Percentiles rank a stretch among this genome's conserved stretches.
Conservation (phyloP, 2,113 vertebrate species). For the Clinocottus analis region DNA sequence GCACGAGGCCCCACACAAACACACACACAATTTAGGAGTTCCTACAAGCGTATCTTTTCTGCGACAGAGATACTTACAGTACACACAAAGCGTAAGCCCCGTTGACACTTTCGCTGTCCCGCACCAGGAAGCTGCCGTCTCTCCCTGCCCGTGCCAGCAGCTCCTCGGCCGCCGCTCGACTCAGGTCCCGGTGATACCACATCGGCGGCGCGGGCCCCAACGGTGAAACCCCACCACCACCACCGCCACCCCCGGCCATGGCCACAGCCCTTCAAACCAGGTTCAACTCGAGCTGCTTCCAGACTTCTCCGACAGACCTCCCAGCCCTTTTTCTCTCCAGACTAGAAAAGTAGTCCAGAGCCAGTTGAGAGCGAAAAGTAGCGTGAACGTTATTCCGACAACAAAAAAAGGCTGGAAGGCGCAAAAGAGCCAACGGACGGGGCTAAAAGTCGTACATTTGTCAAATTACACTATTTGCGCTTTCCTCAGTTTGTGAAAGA, state of each 20-base stretch:
- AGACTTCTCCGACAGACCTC: constrained; percentile 40
- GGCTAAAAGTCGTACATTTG: constrained; percentile 23
- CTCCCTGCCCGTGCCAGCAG: constrained; percentile 90
- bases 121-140: constrained; percentile 95
- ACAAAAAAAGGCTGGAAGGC: neutral
- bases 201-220: constrained; percentile 82
- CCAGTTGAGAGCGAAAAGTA: constrained; percentile 11
- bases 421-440: neutral
- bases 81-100: constrained; percentile 93
- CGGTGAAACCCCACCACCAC: constrained; percentile 72
- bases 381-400: neutral
- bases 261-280: constrained; percentile 74
- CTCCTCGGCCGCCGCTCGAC: constrained; percentile 94
- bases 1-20: neutral
- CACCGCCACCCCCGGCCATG: constrained; percentile 83
- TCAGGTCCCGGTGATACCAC: constrained; percentile 96
- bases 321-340: constrained; percentile 26
- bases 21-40: too few species aligned
- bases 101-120: constrained; percentile 94
- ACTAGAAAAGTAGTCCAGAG: neutral
- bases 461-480: constrained; percentile 25
- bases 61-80: constrained; percentile 86
- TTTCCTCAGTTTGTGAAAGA: constrained; percentile 77
- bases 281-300: constrained; percentile 56
- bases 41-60: neutral